A percentile compares a stretch with the other conserved stretches of the same genome.
Conservation (phyloP, 2,888 invertebrate species). For the Cataglyphis cursor region DNA sequence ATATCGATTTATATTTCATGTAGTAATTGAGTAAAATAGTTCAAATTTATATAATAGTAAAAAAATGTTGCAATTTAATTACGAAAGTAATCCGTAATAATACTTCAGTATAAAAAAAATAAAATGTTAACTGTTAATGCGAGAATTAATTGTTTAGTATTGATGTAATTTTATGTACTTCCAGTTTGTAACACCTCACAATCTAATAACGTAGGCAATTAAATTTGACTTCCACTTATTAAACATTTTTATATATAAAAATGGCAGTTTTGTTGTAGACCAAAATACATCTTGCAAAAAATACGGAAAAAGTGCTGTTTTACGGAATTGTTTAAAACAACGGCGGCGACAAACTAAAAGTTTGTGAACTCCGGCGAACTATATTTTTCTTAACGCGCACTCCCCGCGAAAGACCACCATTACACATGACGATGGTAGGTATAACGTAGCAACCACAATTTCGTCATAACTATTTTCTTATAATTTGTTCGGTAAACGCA, state of each 20-base stretch:
- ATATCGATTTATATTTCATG: background rate
- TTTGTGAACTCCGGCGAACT: background rate
- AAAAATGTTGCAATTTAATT: conserved; percentile 21
- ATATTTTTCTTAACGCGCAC: conserved; percentile 54
- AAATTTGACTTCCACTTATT: conserved; percentile 25
- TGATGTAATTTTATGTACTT: conserved; percentile 10
- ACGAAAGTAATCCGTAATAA: background rate
- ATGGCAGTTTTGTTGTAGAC: background rate
- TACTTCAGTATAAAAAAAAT: background rate
- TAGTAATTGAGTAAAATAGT: background rate
- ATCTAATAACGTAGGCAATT: conserved; percentile 24
- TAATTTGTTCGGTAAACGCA: conserved; percentile 54
- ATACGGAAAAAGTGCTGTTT: background rate
- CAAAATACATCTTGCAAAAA: conserved; percentile 2
- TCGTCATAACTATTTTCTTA: conserved; percentile 57
- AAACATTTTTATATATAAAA: conserved; percentile 39
- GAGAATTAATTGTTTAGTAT: conserved; percentile 4
- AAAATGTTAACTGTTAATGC: conserved; percentile 21
- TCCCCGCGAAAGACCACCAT: conserved; percentile 35
- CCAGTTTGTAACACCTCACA: background rate
- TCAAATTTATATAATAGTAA: background rate
- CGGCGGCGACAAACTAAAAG: background rate
- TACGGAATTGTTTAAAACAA: conserved; percentile 15
- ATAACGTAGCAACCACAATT: conserved; percentile 22
- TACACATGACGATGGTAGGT: conserved; percentile 18